Evolutionary conservation across 2,888 invertebrate genomes (phyloP).

Genomic region (Caenorhabditis afra): DNA sequence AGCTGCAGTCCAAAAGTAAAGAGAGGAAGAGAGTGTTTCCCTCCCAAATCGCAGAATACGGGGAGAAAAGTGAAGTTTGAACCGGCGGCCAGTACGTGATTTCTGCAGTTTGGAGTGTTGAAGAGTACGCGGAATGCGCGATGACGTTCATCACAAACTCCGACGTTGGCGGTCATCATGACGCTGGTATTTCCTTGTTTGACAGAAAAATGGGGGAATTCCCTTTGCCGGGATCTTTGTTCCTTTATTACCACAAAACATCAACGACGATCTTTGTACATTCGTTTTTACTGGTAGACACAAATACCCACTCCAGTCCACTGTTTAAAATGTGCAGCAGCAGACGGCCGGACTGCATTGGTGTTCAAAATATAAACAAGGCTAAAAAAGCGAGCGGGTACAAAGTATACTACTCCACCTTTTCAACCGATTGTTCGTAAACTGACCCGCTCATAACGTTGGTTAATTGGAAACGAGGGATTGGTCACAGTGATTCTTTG

Average conservation of each 20-base stretch:
- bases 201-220: not conserved
- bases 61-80: slow-evolving; percentile 49
- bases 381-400: slow-evolving; percentile 11
- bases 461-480: too few species aligned
- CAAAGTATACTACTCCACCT: slow-evolving; percentile 17
- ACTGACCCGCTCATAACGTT: too few species aligned
- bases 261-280: slow-evolving; percentile 27
- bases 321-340: slow-evolving; percentile 15
- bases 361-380: slow-evolving; percentile 36
- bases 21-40: slow-evolving; percentile 19
- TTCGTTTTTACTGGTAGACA: not conserved
- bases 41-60: slow-evolving; percentile 34
- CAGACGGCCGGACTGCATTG: slow-evolving; percentile 7
- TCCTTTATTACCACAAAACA: slow-evolving; percentile 9
- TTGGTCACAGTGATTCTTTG: not conserved
- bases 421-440: too few species aligned
- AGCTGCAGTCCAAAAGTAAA: slow-evolving; percentile 9
- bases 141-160: slow-evolving; percentile 45
- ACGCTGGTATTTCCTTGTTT: not conserved
- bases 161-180: not conserved
- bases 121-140: slow-evolving; percentile 39
- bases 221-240: not conserved
- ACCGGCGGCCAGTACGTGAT: slow-evolving; percentile 42
- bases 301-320: slow-evolving; percentile 3
- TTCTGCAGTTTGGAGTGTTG: slow-evolving; percentile 21